Base-by-base conservation (phyloP, 2,888 invertebrate genomes). In the Cartodere bifasciata region DNA sequence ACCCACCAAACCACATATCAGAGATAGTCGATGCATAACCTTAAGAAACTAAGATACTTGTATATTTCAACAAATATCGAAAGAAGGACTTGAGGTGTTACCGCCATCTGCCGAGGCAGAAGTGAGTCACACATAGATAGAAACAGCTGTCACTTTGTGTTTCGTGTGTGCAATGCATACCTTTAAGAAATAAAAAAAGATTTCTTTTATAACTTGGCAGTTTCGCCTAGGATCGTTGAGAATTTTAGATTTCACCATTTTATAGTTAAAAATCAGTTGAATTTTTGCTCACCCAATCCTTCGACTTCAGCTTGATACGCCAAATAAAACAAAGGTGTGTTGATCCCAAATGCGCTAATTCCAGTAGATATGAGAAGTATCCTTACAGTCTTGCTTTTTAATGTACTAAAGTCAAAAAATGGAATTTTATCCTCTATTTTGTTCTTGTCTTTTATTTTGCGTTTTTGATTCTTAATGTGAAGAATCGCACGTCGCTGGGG, bases 391-490 rank as follows among this genome's bases (percentile, higher is more conserved):
- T 84, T 81, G 51, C 86, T 86, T 51, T 75, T 75, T 36, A 90
- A 64, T 4, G 86, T 85, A 35, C 79, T 79, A 52, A 85, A 82
- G 57, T 90, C 88, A 52, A 87, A 81, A 62, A 87, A 87, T 1
- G 86, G 82, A 22, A 81, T 81, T 39, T 78, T 72, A 46, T 85
- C 85, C 45, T 84, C 82, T 34, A 56, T 52, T 46, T 78, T 78
- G 51, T 74, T 81, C 50, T 78, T 77, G 52, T 82, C 81, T 56
- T 83, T 81, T 65, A 82, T 76, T 59, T 82, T 83, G 39, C 81
- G 66, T 54, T 85, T 84, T 56, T 87, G 86, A 60, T 84, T 86
- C 60, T 87, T 88, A 49, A 88, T 72, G 57, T 88, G 87, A 23
- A 88, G 67, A 46, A 88, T 87, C 35, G 86, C 87, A 36, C 86